Base-by-base conservation (phyloP, 1,140 invertebrate species). In the Halotydeus destructor region DNA sequence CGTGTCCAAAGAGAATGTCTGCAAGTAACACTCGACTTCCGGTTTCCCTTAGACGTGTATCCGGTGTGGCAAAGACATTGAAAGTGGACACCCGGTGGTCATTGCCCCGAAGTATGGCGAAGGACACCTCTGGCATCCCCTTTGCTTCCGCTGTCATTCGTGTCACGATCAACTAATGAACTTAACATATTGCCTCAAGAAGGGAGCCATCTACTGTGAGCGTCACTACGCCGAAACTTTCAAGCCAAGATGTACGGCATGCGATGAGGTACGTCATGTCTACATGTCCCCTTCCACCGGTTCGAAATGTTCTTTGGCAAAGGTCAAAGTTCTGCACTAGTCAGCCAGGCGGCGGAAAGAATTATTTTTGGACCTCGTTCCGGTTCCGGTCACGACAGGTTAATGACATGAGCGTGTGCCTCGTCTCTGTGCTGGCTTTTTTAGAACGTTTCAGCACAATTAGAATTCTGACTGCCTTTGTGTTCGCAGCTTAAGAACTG, bases 151-250 rank as follows among this genome's bases (percentile, higher is more conserved):
- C 33, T 93, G 86, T 60, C 65, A 66, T 35, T 71, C 72, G 27
- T 93, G 86, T 62, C 68, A 75, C 46, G 77, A 89, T 61, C 63
- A 85, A 23, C 70, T 93, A 22, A 82, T 89, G 37, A 86, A 93
- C 60, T 68, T 93, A 35, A 81, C 81, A 14, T 91, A 93, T 60
- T 93, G 86, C 56, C 74, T 79, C 33, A 69, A 79, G 54, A 30
- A 38, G 31, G 78, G 86, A 45, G 78, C 79, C 43, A 66, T 89
- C 28, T 91, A 77, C 60, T 93, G 86, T 60, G 83, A 88, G 56
- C 68, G 86, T 39, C 86, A 93, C 61, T 93, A 89, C 59, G 83
- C 84, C 12, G 84, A 93, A 60, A 70, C 79, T 54, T 64, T 89
- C 49, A 88, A 88, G 60, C 83, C 85, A 3, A 64, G 86, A 54